Conservation (phyloP, 1,140 invertebrate genomes). For the Ips nitidus region DNA sequence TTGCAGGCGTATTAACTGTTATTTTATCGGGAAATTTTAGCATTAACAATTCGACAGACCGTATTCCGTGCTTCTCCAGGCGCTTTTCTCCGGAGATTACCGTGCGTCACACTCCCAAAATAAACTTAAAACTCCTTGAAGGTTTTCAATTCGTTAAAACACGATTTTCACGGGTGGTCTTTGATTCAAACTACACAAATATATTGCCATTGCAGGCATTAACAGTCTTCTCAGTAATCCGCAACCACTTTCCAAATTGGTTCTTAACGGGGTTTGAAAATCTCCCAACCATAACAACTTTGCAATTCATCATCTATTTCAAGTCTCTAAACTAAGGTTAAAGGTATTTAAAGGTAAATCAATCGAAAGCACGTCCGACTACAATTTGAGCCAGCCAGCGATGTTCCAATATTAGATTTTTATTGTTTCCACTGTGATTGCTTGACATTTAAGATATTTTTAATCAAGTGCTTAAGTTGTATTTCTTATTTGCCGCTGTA, state of each 20-base stretch:
- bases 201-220: no score
- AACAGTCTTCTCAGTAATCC: no score
- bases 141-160: not conserved
- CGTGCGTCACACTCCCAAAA: slow-evolving; percentile 21
- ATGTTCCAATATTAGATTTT: slow-evolving; percentile 13
- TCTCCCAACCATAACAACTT: no score
- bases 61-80: slow-evolving; percentile 6
- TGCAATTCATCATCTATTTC: not conserved
- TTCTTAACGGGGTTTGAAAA: no score
- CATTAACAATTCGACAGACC: not conserved
- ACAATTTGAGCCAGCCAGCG: not conserved
- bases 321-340: not conserved
- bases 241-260: no score
- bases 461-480: not conserved
- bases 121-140: slow-evolving; percentile 17
- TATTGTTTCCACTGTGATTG: slow-evolving; percentile 9
- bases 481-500: not conserved
- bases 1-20: no score
- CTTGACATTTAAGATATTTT: slow-evolving; percentile 13
- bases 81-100: slow-evolving; percentile 19
- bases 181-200: no score
- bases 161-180: not conserved
- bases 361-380: not conserved
- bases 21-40: no score
- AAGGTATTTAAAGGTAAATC: slow-evolving; percentile 7